A percentile compares a stretch with the other conserved stretches of the same genome.
These are phyloP conservation scores for Lagria hirta DNA, from an alignment of 2,888 invertebrate genomes.

Conservation along the genomic window DNA sequence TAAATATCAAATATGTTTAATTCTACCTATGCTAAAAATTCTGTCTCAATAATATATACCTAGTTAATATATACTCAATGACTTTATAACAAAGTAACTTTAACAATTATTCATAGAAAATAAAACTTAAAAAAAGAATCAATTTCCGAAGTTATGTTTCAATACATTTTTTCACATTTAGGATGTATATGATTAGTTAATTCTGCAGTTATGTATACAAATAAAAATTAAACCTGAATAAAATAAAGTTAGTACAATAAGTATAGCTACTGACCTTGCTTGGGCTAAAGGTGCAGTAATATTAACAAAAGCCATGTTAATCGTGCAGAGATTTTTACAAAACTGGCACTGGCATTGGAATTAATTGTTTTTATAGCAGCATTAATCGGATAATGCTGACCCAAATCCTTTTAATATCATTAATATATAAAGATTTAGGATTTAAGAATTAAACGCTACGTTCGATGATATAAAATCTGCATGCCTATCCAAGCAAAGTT, in stretches of 20 bases:
- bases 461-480: conserved; percentile 1
- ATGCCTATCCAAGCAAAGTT: too few species aligned
- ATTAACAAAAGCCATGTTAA: conserved; percentile 39
- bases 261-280: conserved; percentile 35
- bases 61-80: too few species aligned
- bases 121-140: too few species aligned
- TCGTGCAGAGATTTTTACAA: conserved; percentile 3
- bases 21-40: too few species aligned
- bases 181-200: too few species aligned
- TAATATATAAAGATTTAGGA: conserved; percentile 9
- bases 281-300: conserved; percentile 36
- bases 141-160: too few species aligned
- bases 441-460: conserved; percentile 5
- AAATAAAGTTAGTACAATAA: background rate
- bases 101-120: too few species aligned
- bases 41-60: too few species aligned
- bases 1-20: too few species aligned
- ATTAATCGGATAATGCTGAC: conserved; percentile 20
- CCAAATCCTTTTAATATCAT: conserved; percentile 22
- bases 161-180: too few species aligned
- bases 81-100: too few species aligned
- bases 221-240: background rate
- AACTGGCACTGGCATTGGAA: conserved; percentile 5
- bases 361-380: conserved; percentile 16
- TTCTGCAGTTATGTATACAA: too few species aligned